Evolutionary conservation across 2,113 vertebrate genomes (phyloP), one percentile per base, ranked within the genome.

Genomic region (Ammodytes marinus): DNA sequence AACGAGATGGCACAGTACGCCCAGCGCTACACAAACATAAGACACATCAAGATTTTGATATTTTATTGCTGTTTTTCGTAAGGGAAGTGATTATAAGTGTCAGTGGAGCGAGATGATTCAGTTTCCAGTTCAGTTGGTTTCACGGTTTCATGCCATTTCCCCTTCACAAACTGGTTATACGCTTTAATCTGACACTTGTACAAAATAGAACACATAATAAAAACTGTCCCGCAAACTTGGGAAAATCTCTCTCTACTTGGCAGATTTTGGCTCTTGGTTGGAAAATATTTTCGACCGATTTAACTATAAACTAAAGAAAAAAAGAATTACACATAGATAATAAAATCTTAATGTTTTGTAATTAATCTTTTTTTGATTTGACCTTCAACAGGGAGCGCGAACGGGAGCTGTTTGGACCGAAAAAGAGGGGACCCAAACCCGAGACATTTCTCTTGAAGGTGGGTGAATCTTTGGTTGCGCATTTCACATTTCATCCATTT

Each of bases 381-480:
- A 27, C 12, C 37, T 87, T 79, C 72, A 42, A 4, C 53, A 99
- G 98, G 92, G 98, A 99, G 88, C 94, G 97, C 69, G 98, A 99
- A 91, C 95, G 98, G 92, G 98, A 99, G 92, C 94, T 98, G 74
- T 99, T 96, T 0, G 98, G 98, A 55, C 98, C 98, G 49, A 96
- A 99, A 94, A 99, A 99, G 89, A 94, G 98, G 86, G 98, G 98
- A 86, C 98, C 98, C 49, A 99, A 99, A 87, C 97, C 98, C 46
- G 97, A 99, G 95, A 99, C 97, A 10, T 99, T 99, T 88, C 92
- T 99, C 60, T 82, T 99, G 37, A 99, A 97, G 97, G 98, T 99
- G 94, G 94, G 94, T 75, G 45, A 52, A 61, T 69, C 39, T 37
- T 53, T 57, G 35, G 5, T 8, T 63, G 19, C 17, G 11, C 15